Conservation (phyloP, 2,888 invertebrate species). For the Philereme vetulata region DNA sequence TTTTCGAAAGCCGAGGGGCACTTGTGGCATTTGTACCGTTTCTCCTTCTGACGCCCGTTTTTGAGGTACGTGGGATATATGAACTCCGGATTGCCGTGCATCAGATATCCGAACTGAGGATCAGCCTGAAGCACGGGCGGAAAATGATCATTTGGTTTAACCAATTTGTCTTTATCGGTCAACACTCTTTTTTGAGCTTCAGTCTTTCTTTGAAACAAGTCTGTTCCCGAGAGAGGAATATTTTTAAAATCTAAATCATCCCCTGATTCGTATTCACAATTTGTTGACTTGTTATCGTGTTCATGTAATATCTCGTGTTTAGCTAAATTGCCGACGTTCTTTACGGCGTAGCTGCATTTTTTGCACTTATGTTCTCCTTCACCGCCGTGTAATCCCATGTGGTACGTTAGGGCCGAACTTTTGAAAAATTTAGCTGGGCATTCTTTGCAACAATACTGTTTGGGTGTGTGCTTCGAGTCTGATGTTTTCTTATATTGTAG, state of each 20-base stretch:
- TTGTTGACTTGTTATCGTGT: conserved; percentile 57
- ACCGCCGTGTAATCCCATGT: conserved; percentile 86
- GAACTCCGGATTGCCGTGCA: conserved; percentile 90
- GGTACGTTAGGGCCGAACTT: conserved; percentile 87
- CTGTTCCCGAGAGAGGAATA: conserved; percentile 86
- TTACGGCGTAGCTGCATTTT: conserved; percentile 88
- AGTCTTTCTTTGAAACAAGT: conserved; percentile 86
- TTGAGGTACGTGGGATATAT: conserved; percentile 89
- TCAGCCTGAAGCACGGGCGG: conserved; percentile 83
- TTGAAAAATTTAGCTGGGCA: conserved; percentile 91
- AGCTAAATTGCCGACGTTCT: conserved; percentile 86
- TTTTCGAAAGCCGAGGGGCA: conserved; percentile 95
- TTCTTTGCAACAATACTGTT: conserved; percentile 82
- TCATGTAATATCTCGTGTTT: conserved; percentile 86
- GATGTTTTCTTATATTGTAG: conserved; percentile 50
- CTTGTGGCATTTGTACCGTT: conserved; percentile 92
- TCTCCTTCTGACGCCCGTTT: conserved; percentile 89
- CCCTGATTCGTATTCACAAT: conserved; percentile 76
- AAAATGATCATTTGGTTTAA: conserved; percentile 81
- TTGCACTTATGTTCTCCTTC: conserved; percentile 87
- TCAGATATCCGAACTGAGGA: conserved; percentile 87
- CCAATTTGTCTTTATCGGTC: conserved; percentile 77
- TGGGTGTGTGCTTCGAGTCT: conserved; percentile 63
- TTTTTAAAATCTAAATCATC: conserved; percentile 79
- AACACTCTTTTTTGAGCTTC: conserved; percentile 82